A percentile compares a stretch with the other conserved stretches of the same genome.
Evolutionary conservation across 2,888 invertebrate genomes (phyloP).

Genomic region (Xanthostigma xanthostigma): DNA sequence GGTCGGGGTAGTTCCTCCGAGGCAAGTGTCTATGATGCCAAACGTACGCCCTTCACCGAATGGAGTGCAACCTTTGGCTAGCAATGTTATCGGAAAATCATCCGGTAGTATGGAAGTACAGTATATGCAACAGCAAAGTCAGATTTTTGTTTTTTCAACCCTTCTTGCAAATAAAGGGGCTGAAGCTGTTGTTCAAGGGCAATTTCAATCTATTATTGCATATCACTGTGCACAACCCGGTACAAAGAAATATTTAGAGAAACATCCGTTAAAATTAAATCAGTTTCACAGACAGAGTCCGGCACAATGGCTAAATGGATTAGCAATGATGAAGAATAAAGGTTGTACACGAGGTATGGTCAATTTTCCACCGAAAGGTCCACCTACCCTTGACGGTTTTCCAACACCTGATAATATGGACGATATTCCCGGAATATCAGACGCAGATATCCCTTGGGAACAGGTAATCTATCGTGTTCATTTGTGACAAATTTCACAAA

Average conservation of each 20-base stretch:
- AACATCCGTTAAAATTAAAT: conserved; percentile 79
- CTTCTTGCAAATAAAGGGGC: conserved; percentile 88
- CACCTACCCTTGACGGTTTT: conserved; percentile 25
- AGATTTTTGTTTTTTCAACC: conserved; percentile 95
- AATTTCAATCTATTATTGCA: conserved; percentile 81
- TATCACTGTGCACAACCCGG: conserved; percentile 92
- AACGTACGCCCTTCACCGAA: conserved; percentile 34
- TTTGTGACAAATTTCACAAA: neutral
- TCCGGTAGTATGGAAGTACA: conserved; percentile 71
- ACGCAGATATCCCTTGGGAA: conserved; percentile 34
- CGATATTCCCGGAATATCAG: conserved; percentile 27
- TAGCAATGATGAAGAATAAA: conserved; percentile 61
- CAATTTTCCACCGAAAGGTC: conserved; percentile 38
- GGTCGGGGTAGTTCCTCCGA: conserved; percentile 13
- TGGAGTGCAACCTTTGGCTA: conserved; percentile 56
- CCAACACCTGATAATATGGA: conserved; percentile 28
- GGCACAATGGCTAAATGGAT: conserved; percentile 64
- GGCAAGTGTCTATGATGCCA: conserved; percentile 17
- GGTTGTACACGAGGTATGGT: conserved; percentile 38
- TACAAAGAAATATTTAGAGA: conserved; percentile 90
- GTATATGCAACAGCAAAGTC: conserved; percentile 91
- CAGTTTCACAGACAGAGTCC: conserved; percentile 75
- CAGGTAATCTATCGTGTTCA: conserved; percentile 19
- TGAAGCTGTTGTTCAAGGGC: conserved; percentile 78
- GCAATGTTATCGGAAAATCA: conserved; percentile 60